phyloP scores from a whole-genome alignment of 2,888 invertebrate genomes.

The Hirtodrosophila confusa region DNA sequence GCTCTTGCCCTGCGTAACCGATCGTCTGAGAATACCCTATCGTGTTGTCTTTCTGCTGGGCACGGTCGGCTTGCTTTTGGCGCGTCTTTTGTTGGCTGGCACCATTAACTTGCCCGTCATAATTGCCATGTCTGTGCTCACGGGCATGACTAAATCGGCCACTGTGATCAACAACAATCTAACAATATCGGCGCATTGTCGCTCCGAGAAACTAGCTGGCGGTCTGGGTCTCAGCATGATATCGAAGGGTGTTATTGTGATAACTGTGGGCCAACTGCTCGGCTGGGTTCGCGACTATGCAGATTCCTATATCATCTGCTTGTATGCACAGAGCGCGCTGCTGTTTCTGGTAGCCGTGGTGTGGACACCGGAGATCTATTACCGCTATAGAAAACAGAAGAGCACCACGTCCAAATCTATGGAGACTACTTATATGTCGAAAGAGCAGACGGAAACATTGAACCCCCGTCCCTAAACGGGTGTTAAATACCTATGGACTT shows the following conservation, averaged over 20 bases:
- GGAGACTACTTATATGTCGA: slow-evolving; percentile 59
- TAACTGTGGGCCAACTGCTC: slow-evolving; percentile 87
- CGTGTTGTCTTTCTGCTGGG: slow-evolving; percentile 88
- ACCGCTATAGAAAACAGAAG: slow-evolving; percentile 82
- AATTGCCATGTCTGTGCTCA: slow-evolving; percentile 86
- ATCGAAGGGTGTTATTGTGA: slow-evolving; percentile 88
- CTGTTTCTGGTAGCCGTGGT: slow-evolving; percentile 85
- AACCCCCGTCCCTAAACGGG: slow-evolving; percentile 36
- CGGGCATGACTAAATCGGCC: slow-evolving; percentile 89
- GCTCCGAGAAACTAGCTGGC: slow-evolving; percentile 87
- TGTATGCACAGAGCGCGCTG: slow-evolving; percentile 87
- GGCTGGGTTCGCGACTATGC: slow-evolving; percentile 88
- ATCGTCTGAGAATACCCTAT: slow-evolving; percentile 87
- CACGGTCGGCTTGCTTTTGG: slow-evolving; percentile 86
- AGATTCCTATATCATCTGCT: slow-evolving; percentile 87
- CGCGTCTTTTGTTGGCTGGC: slow-evolving; percentile 86
- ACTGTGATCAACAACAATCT: slow-evolving; percentile 90
- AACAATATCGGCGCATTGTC: slow-evolving; percentile 88
- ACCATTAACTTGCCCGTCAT: slow-evolving; percentile 85
- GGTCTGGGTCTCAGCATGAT: slow-evolving; percentile 90
- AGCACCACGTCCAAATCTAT: slow-evolving; percentile 58
- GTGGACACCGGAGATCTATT: slow-evolving; percentile 87
- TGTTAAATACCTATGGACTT: slow-evolving; percentile 9
- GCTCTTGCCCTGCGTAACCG: slow-evolving; percentile 87
- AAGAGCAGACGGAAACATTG: slow-evolving; percentile 46